Conservation (phyloP, 2,797 vertebrate genomes). For the Denticeps clupeoides region DNA sequence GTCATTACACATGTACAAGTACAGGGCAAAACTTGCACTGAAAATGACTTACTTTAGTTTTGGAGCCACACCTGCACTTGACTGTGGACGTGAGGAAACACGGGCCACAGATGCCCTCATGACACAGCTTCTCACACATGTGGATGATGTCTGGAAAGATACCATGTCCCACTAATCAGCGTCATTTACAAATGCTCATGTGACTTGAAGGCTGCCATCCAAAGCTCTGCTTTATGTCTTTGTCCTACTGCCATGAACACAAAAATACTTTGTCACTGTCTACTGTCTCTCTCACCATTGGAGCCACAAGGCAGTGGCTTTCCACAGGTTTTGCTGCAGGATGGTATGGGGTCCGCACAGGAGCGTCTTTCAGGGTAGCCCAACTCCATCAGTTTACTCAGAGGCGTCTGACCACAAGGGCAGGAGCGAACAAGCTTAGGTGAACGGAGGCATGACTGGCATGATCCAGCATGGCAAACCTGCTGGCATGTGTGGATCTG, state of each 20-base stretch:
- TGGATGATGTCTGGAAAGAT: slow-evolving; percentile 76
- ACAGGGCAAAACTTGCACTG: no score
- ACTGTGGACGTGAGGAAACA: slow-evolving; percentile 83
- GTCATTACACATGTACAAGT: no score
- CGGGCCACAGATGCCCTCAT: slow-evolving; percentile 82
- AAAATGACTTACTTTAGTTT: slow-evolving; percentile 82
- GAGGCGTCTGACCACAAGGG: slow-evolving; percentile 83
- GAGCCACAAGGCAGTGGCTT: slow-evolving; percentile 84
- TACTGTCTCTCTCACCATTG: slow-evolving; percentile 75
- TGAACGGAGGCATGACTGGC: slow-evolving; percentile 75
- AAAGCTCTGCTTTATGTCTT: not conserved
- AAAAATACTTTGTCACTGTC: no score
- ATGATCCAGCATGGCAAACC: slow-evolving; percentile 75
- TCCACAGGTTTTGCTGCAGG: slow-evolving; percentile 88
- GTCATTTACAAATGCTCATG: not conserved
- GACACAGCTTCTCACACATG: slow-evolving; percentile 85
- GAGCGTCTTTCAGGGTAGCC: slow-evolving; percentile 71
- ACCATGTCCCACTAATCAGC: not conserved
- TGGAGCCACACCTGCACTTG: slow-evolving; percentile 87
- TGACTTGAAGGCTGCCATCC: no score
- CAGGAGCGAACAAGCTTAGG: slow-evolving; percentile 74
- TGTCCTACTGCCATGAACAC: no score
- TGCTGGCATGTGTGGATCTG: slow-evolving; percentile 76
- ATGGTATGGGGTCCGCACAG: slow-evolving; percentile 85
- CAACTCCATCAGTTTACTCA: slow-evolving; percentile 80